phyloP scores from a whole-genome alignment of 2,888 invertebrate species.

The Ctena decussata region DNA sequence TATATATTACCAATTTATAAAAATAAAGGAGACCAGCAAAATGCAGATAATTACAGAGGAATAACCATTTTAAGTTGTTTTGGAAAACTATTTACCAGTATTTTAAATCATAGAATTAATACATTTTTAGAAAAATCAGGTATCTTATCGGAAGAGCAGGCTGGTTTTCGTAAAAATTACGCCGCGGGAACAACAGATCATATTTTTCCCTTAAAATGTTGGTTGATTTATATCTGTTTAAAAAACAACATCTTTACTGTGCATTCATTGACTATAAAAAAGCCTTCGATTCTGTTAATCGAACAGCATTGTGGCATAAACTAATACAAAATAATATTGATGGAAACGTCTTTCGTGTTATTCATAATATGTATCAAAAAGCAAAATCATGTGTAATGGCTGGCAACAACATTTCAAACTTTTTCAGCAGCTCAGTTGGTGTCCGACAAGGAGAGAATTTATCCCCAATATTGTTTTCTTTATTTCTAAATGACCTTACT shows the following conservation, averaged over 20 bases:
- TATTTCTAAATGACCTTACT: not conserved
- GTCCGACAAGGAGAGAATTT: not conserved
- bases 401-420: not conserved
- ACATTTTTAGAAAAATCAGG: not conserved
- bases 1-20: slow-evolving; percentile 1
- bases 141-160: not conserved
- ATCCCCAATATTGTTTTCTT: slow-evolving; percentile 4
- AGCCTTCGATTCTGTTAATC: not conserved
- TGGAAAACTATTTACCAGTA: not conserved
- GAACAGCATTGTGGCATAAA: not conserved
- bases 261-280: slow-evolving; percentile 2
- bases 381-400: slow-evolving; percentile 3
- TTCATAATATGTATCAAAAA: not conserved
- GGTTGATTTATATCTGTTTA: not conserved
- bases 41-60: not conserved
- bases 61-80: not conserved
- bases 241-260: not conserved
- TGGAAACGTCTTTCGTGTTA: not conserved
- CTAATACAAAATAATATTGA: not conserved
- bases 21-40: not conserved
- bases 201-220: not conserved
- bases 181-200: not conserved
- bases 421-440: slow-evolving; percentile 7
- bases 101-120: not conserved
- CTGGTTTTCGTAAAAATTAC: not conserved